A percentile compares a stretch with the other conserved stretches of the same genome.
phyloP scores from a whole-genome alignment of 2,888 invertebrate genomes.

The Nezara viridula region DNA sequence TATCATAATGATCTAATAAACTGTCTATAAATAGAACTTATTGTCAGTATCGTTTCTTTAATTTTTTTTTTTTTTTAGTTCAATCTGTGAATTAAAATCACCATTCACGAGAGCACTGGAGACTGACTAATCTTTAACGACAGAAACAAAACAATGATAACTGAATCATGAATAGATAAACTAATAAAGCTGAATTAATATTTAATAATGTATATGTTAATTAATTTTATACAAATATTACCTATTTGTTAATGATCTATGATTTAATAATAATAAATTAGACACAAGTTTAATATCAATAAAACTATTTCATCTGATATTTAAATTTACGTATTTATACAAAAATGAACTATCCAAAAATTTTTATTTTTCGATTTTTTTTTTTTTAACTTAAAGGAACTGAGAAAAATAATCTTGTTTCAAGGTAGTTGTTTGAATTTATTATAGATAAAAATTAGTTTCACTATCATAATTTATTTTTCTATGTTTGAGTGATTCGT shows the following conservation, averaged over 20 bases:
- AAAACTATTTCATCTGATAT: too few relatives aligned
- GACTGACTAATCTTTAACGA: not conserved
- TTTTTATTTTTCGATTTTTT: too few relatives aligned
- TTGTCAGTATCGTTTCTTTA: not conserved
- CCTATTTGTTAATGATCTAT: not conserved
- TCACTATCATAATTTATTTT: too few relatives aligned
- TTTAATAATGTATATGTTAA: not conserved
- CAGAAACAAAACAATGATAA: not conserved
- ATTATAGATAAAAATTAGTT: too few relatives aligned
- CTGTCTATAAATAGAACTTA: not conserved
- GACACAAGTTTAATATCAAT: too few relatives aligned
- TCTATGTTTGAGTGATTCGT: too few relatives aligned
- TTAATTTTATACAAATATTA: not conserved
- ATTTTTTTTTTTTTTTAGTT: not conserved
- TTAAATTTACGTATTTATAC: too few relatives aligned
- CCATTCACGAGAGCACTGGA: not conserved
- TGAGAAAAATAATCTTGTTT: too few relatives aligned
- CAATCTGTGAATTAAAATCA: not conserved
- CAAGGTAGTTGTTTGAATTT: too few relatives aligned
- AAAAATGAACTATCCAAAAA: too few relatives aligned
- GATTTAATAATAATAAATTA: not conserved
- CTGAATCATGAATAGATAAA: not conserved
- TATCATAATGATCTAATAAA: too few relatives aligned
- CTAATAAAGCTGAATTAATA: not conserved
- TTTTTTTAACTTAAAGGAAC: too few relatives aligned